Base-by-base conservation (phyloP, 2,113 vertebrate species). In the Dolichallabes microphthalmus region DNA sequence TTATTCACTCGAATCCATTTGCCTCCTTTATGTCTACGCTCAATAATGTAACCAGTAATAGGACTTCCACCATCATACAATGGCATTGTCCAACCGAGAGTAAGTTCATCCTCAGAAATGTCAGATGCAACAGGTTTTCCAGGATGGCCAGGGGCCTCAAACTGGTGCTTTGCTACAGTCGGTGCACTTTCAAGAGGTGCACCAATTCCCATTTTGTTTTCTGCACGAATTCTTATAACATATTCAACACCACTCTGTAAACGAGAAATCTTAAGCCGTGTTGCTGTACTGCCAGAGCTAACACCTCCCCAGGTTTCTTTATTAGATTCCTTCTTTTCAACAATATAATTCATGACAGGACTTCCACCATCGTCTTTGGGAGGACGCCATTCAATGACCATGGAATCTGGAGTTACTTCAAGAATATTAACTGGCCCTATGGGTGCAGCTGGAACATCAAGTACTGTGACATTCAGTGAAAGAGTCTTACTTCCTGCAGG, bases 1-100 rank as follows among this genome's bases (percentile, higher is more conserved):
- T 96, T 99, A 91, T 99, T 99, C 80, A 99, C 97, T 83, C 97
- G 95, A 87, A 99, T 95, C 98, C 98, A 99, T 92, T 99, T 99
- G 80, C 98, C 98, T 86, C 95, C 96, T 82, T 93, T 92, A 94
- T 99, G 98, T 87, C 97, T 94, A 73, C 98, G 96, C 90, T 99
- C 98, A 82, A 99, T 91, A 73, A 99, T 95, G 90, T 99, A 99
- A 71, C 98, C 98, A 85, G 87, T 96, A 91, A 99, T 97, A 88
- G 95, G 96, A 92, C 96, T 99, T 83, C 98, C 98, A 39, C 98
- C 98, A 88, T 99, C 98, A 86, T 94, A 94, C 87, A 97, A 94
- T 79, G 98, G 98, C 92, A 99, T 94, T 27, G 97, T 97, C 97
- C 97, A 99, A 66, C 96, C 93, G 13, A 99, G 90, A n/a, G 96